Evolutionary conservation across 2,888 invertebrate genomes (phyloP).

Genomic region (Adelphocoris suturalis): DNA sequence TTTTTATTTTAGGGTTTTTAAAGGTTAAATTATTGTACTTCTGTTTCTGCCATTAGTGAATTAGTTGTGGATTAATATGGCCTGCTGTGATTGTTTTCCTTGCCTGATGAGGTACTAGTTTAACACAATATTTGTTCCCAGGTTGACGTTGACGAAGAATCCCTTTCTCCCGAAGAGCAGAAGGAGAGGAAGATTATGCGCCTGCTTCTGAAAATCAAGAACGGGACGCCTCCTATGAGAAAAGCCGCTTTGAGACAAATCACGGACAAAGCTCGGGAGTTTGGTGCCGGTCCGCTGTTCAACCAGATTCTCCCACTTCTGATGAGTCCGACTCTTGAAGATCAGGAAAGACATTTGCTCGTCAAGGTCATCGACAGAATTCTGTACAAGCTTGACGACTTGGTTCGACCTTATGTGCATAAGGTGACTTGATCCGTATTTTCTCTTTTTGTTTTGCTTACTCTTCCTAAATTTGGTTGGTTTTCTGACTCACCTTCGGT

Average conservation of each 20-base stretch:
- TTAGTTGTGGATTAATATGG: no score
- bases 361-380: constrained; percentile 99
- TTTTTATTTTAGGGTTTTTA: no score
- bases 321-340: constrained; percentile 99
- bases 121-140: constrained; percentile 75
- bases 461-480: no score
- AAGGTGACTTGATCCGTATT: constrained; percentile 82
- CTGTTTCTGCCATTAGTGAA: no score
- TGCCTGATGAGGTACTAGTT: no score
- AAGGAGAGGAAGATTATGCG: constrained; percentile 99
- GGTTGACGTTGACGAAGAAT: constrained; percentile 97
- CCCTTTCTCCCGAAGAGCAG: constrained; percentile 95
- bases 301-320: constrained; percentile 98
- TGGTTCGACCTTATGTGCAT: constrained; percentile 99
- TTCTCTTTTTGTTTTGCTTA: no score
- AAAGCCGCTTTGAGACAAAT: constrained; percentile 98
- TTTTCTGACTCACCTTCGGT: no score
- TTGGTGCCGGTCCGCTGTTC: constrained; percentile 98
- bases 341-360: constrained; percentile 98
- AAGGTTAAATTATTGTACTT: no score
- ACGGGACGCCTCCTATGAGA: constrained; percentile 99
- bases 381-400: constrained; percentile 97
- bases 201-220: constrained; percentile 97
- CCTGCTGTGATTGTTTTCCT: no score
- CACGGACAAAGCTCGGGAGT: constrained; percentile 98